Conservation (phyloP, 2,113 vertebrate genomes). For the Marmota monax region DNA sequence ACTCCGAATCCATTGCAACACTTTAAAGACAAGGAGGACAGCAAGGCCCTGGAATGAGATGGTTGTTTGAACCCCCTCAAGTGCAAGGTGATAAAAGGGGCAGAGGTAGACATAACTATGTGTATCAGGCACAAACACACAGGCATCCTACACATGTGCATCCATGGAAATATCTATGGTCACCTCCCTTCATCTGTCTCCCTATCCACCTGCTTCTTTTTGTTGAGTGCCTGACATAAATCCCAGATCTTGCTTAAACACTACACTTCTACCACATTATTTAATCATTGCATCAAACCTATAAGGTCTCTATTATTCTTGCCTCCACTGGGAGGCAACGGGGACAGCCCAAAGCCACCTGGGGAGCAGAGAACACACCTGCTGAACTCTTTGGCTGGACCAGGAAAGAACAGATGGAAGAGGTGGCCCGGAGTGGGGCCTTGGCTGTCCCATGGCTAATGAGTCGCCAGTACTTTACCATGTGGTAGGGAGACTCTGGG, state of each 20-base stretch:
- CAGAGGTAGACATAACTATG: accelerated
- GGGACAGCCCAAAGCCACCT: background rate
- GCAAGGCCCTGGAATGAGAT: background rate
- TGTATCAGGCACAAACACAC: background rate
- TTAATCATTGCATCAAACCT: background rate
- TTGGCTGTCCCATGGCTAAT: too few species aligned
- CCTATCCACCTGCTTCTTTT: background rate
- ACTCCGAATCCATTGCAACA: background rate
- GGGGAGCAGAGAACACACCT: background rate
- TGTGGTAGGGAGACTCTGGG: accelerated
- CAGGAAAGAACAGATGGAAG: background rate
- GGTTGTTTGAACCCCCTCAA: background rate
- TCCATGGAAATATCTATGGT: background rate
- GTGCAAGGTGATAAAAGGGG: background rate
- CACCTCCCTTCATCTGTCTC: background rate
- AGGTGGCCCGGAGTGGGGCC: background rate
- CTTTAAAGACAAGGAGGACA: background rate
- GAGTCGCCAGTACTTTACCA: accelerated
- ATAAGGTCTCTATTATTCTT: background rate
- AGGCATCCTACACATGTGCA: accelerated
- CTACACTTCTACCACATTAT: accelerated
- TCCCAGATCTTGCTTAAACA: background rate
- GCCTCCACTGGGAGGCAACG: accelerated
- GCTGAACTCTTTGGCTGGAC: background rate
- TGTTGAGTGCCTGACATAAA: background rate